Conservation (phyloP, 1,140 invertebrate genomes). For the Caerostris darwini region DNA sequence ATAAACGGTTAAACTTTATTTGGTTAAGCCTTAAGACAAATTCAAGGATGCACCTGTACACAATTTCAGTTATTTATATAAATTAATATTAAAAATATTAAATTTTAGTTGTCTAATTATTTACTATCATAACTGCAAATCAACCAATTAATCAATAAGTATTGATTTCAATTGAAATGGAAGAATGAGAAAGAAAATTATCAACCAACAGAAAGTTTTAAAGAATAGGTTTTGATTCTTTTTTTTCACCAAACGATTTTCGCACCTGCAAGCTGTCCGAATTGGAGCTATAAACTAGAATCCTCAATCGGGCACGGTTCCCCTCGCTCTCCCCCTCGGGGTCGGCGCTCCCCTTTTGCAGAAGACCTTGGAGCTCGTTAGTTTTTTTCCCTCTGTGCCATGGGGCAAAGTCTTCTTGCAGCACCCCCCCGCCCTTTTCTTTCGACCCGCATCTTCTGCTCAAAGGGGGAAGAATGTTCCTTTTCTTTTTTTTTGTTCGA, state of each 20-base stretch:
- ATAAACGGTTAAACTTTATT: too few relatives aligned
- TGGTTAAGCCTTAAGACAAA: too few relatives aligned
- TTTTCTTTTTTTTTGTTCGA: neutral
- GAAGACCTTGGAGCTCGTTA: conserved; percentile 76
- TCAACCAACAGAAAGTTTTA: too few relatives aligned
- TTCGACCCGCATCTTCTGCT: conserved; percentile 47
- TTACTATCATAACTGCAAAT: too few relatives aligned
- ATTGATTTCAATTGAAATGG: too few relatives aligned
- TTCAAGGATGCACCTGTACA: too few relatives aligned
- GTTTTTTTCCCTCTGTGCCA: neutral
- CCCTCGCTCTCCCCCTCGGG: conserved; percentile 37
- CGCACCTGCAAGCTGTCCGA: conserved; percentile 50
- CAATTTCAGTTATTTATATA: too few relatives aligned
- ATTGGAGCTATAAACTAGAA: conserved; percentile 61
- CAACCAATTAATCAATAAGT: too few relatives aligned
- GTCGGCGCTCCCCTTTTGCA: conserved; percentile 73
- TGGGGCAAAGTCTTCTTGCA: neutral
- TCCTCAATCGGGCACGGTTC: neutral
- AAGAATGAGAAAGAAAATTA: too few relatives aligned
- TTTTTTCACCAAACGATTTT: conserved; percentile 24
- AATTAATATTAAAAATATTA: too few relatives aligned
- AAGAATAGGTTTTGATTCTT: too few relatives aligned
- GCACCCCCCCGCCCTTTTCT: neutral
- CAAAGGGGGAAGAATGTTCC: neutral
- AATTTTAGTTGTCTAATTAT: too few relatives aligned